Base-by-base conservation (phyloP, 2,797 vertebrate genomes). In the Hoplostethus atlanticus region DNA sequence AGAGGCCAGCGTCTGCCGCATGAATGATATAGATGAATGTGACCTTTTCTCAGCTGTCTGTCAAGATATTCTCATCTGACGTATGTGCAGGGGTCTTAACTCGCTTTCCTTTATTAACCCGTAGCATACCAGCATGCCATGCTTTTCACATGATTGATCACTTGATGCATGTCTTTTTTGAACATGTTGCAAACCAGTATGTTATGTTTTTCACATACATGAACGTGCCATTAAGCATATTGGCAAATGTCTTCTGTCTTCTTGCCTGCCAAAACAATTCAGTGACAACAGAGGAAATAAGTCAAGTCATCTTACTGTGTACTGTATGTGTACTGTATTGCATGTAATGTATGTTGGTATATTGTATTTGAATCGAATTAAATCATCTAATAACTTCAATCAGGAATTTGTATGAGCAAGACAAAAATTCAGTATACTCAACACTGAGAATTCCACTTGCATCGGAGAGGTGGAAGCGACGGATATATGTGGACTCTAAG, bases 21-120 rank as follows among this genome's bases (percentile, higher is more conserved):
- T 55, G 47, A 51, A 61, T 68, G 64, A 80, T 21, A 21, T 60
- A 7, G 83, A 80, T 75, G 36, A 57, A 78, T 47, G 25, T 6
- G 46, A 36, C 6, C 11, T 58, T 10, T 66, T 68, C 44, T 72
- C 9, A 60, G 7, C 13, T 50, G 57, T 72, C 17, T 48, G 47
- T 34, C 53, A 71, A 31, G 68, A 25, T 54, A 13, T 65, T 52
- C 65, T 62, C 8, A 44, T 16, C 21, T 36, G 10, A 68, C 58
- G 30, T 8, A 17, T 68, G 10, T n/a, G 25, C 9, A 30, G 28
- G 59, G n/a, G 5, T 48, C n/a, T 53, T 2, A 1, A 3, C 28
- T n/a, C 15, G 1, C 5, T 17, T 61, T 68, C 64, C 10, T 38
- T 69, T 70, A 25, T 0, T 21, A 58, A 40, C 11, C 7, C 48